phyloP scores from a whole-genome alignment of 37 sponge, comb jelly and placozoan genomes.

The Oopsacas minuta region DNA sequence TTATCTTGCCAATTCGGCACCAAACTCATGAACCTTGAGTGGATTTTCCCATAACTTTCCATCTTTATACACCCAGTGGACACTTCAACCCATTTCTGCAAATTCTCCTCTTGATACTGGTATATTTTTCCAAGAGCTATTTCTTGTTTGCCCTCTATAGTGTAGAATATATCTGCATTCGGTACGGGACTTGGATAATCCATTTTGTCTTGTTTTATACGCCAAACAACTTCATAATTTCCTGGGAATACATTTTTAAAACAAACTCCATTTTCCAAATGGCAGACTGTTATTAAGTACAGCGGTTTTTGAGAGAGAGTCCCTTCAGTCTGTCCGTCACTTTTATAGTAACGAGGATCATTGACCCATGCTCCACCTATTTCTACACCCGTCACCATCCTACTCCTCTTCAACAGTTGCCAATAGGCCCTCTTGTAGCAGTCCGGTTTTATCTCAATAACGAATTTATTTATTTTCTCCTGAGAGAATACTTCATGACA shows the following conservation, averaged over 20 bases:
- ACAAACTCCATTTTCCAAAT: neutral
- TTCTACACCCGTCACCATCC: neutral
- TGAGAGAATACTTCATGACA: neutral
- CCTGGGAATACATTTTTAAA: neutral
- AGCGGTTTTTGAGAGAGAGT: neutral
- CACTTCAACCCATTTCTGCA: neutral
- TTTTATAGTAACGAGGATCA: neutral
- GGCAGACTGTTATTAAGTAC: neutral
- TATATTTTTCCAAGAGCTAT: neutral
- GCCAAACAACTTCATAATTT: neutral
- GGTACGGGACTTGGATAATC: neutral
- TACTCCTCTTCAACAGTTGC: neutral
- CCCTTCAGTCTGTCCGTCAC: neutral
- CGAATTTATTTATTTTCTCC: neutral
- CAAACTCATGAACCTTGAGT: neutral
- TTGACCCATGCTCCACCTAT: neutral
- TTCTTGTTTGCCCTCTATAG: neutral
- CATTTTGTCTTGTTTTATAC: neutral
- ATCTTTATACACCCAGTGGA: neutral
- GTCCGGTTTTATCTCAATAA: neutral
- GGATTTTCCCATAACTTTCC: neutral
- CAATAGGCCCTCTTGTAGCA: neutral
- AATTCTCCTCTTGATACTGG: neutral
- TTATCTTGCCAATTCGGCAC: neutral
- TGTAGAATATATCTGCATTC: neutral